Evolutionary conservation across 1,140 invertebrate genomes (phyloP), one percentile per base, ranked within the genome.

Genomic region (Sinella curviseta): DNA sequence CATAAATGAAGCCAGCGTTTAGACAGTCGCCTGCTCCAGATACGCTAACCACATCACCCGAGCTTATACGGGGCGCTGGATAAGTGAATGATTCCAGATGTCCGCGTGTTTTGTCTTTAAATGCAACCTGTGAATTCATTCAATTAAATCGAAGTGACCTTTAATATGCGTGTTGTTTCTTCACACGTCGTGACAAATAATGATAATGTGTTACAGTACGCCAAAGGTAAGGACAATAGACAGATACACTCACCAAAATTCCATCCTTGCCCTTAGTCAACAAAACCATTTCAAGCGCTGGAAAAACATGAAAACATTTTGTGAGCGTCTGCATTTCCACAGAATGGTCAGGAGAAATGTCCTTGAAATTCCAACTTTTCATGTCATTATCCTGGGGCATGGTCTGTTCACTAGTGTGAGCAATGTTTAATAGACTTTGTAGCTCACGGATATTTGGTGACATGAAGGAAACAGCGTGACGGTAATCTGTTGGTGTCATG

Each of bases 401-500:
- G 30, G 57, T 75, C 20, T 30, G n/a, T 17, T 1, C n/a, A 48
- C 20, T 48, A 20, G 8, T 48, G 39, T 8, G 20, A 48, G 39
- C 39, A 8, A 17, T 26, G 57, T 16, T 4, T 74, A 85, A 81
- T 77, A 89, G 87, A 4, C 80, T 81, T 57, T 84, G 85, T 26
- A 94, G 86, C 88, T 95, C 94, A 54, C 88, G 87, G 16, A 94
- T 81, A 87, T 94, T 95, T 17, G 94, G 94, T 4, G 93, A 92
- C 0, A 91, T 88, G 82, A 90, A 91, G 1, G 88, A 88, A 39
- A 94, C 85, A 26, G 86, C 81, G 73, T 87, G 87, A 82, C 87
- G 89, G 0, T 85, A 83, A 1, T 85, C 39, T 26, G 70, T 20
- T n/a, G 78, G 78, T 17, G 85, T 83, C 48, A 87, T 74, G 81